These are phyloP conservation scores for Tinea semifulvella DNA, from an alignment of 2,888 invertebrate species.

Conservation along the genomic window DNA sequence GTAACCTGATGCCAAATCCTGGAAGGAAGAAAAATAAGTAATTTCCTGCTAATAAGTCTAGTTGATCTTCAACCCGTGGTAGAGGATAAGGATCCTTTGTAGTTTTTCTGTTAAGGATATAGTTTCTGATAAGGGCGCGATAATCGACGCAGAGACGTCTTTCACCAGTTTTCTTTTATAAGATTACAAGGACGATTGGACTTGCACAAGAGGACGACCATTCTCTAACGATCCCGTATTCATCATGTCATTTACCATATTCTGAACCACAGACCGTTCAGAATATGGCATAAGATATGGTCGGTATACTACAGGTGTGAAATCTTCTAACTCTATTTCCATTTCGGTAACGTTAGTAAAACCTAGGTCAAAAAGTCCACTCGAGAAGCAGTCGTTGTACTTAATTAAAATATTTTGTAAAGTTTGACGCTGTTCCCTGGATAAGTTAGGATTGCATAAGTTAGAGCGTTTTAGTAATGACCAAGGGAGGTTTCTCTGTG, in stretches of 20 bases:
- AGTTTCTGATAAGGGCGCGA: conserved; percentile 20
- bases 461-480: conserved; percentile 3
- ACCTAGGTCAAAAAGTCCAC: conserved; percentile 18
- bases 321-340: conserved; percentile 19
- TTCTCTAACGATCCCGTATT: conserved; percentile 19
- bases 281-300: conserved; percentile 21
- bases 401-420: conserved; percentile 7
- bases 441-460: background rate
- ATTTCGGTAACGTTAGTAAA: conserved; percentile 19
- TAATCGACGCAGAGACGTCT: conserved; percentile 23
- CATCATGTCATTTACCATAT: conserved; percentile 21
- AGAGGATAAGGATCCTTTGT: conserved; percentile 23
- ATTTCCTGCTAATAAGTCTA: conserved; percentile 24
- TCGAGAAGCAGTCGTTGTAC: conserved; percentile 19
- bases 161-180: conserved; percentile 23
- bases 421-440: background rate
- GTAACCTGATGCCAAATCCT: conserved; percentile 27
- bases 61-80: conserved; percentile 27
- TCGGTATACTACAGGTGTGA: conserved; percentile 20
- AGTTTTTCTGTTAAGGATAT: conserved; percentile 10
- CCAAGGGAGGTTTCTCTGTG: conserved; percentile 3
- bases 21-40: conserved; percentile 24
- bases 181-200: conserved; percentile 22
- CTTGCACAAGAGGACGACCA: conserved; percentile 23
- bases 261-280: conserved; percentile 18